phyloP scores from a whole-genome alignment of 2,888 invertebrate genomes.

The Incurvaria masculella region DNA sequence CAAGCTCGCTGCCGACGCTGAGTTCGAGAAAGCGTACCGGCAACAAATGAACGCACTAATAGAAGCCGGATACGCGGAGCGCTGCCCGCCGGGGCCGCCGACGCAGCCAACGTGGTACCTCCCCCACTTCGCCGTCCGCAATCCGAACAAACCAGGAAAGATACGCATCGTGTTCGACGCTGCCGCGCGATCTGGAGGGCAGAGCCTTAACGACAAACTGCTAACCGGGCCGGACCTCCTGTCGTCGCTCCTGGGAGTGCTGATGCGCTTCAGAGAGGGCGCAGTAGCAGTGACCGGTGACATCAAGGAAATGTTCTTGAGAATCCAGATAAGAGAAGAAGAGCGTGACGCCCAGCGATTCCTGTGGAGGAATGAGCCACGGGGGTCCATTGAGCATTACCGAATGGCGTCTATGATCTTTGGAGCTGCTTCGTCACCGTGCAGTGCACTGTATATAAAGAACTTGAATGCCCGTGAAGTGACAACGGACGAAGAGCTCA shows the following conservation, averaged over 20 bases:
- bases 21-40: slow-evolving; percentile 4
- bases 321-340: slow-evolving; percentile 9
- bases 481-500: slow-evolving; percentile 6
- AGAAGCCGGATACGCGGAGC: slow-evolving; percentile 11
- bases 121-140: background rate
- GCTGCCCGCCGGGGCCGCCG: background rate
- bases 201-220: background rate
- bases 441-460: slow-evolving; percentile 12
- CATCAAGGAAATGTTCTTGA: slow-evolving; percentile 18
- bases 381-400: background rate
- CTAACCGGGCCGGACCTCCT: background rate
- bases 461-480: slow-evolving; percentile 11
- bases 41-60: slow-evolving; percentile 10
- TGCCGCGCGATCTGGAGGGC: background rate
- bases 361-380: slow-evolving; percentile 5
- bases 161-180: background rate
- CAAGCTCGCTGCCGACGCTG: slow-evolving; percentile 6
- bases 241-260: slow-evolving; percentile 6
- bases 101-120: background rate
- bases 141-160: background rate
- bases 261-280: slow-evolving; percentile 15
- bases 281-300: slow-evolving; percentile 13
- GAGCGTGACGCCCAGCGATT: slow-evolving; percentile 12
- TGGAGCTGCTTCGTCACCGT: slow-evolving; percentile 10
- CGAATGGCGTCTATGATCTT: slow-evolving; percentile 1